Percentiles rank a stretch among this genome's conserved stretches.
Evolutionary conservation across 1,140 invertebrate genomes (phyloP).

Genomic region (Brachionus rotundiformis): DNA sequence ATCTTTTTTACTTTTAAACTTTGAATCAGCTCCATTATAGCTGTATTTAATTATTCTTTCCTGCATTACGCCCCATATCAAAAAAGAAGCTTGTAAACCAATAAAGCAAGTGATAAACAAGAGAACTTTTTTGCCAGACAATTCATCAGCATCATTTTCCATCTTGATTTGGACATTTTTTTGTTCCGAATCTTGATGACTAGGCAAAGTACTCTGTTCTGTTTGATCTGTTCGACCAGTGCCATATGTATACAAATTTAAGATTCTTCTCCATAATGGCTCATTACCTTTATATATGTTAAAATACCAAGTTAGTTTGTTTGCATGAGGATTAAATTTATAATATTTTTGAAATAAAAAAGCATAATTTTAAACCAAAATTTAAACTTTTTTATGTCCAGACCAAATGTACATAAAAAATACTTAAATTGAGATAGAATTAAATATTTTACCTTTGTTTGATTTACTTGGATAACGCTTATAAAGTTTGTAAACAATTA

Average conservation of each 20-base stretch:
- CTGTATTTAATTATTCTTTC: constrained; percentile 41
- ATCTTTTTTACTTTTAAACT: constrained; percentile 22
- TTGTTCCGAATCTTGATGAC: neutral
- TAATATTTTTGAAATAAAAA: neutral
- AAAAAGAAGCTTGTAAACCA: constrained; percentile 23
- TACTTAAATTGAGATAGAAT: neutral
- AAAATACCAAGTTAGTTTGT: too few species aligned
- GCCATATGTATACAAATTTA: constrained; percentile 24
- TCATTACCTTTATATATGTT: neutral
- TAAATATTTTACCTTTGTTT: neutral
- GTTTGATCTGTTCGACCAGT: neutral
- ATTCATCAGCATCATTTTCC: constrained; percentile 18
- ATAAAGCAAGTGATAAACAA: constrained; percentile 17
- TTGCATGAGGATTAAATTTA: too few species aligned
- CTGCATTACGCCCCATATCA: constrained; percentile 46
- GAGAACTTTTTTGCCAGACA: neutral
- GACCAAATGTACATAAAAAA: neutral
- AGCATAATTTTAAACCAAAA: neutral
- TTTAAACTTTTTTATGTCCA: neutral
- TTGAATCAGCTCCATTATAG: neutral
- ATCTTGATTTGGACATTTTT: neutral
- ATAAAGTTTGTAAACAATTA: constrained; percentile 35
- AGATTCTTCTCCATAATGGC: neutral
- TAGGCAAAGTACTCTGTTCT: neutral
- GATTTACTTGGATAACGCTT: neutral